Conservation (phyloP, 2,113 vertebrate genomes). For the Propithecus coquereli region DNA sequence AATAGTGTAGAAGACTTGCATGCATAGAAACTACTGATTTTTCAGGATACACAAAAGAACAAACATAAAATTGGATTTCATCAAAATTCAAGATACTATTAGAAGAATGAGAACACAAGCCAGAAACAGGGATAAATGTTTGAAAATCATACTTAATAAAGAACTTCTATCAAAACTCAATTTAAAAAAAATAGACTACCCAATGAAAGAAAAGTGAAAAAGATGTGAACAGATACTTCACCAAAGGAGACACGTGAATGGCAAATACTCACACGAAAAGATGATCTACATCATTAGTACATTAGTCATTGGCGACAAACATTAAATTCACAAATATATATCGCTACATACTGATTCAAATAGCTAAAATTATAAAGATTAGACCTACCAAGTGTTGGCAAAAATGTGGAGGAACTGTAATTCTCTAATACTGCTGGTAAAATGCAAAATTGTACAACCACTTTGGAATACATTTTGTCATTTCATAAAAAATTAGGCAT, state of each 20-base stretch:
- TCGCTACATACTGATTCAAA: not conserved
- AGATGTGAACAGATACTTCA: not conserved
- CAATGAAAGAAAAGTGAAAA: not conserved
- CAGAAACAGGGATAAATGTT: not conserved
- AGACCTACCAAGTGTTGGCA: not conserved
- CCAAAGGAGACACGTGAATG: no score
- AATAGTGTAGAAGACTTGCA: not conserved
- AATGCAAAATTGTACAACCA: not conserved
- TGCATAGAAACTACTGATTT: not conserved
- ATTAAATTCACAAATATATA: not conserved
- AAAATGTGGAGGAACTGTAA: not conserved
- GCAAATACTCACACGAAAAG: no score
- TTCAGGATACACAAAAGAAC: not conserved
- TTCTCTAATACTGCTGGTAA: not conserved
- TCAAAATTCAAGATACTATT: not conserved
- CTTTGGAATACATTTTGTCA: not conserved
- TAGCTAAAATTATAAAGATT: not conserved
- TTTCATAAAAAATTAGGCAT: not conserved
- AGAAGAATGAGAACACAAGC: not conserved
- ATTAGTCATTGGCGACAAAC: not conserved
- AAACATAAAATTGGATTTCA: not conserved
- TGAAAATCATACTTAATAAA: not conserved
- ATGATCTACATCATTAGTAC: not conserved
- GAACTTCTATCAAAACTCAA: not conserved
- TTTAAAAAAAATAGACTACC: not conserved